Base-by-base conservation (phyloP, 2,888 invertebrate species). In the Drosophila suboccidentalis region DNA sequence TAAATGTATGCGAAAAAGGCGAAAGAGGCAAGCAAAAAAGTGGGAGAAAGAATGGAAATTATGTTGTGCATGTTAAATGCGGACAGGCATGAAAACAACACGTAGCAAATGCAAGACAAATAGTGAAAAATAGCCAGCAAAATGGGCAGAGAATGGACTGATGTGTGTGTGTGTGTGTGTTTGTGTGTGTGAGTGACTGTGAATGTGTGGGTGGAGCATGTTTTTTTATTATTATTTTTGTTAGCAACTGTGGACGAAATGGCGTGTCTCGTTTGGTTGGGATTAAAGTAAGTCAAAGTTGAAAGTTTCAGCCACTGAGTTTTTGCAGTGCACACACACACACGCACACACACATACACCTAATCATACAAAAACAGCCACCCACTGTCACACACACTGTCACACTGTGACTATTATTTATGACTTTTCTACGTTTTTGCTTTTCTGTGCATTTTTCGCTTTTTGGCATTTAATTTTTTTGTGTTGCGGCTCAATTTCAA, bases 1-100 rank as follows among this genome's bases (percentile, higher is more conserved):
- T 44, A 71, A 63, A 61, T 70, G 70, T 62, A 70, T 65, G 61
- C 70, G 66, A 55, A 65, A 57, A 46, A 43, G 44, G 13, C 47
- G 22, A 32, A 44, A 43, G 66, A 53, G 10, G 34, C n/a, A 15
- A 9, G 34, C 13, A 59, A 39, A 39, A 57, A 46, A 6, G 38
- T 26, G 41, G 22, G 13, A 22, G 34, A 43, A 55, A 41, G 39
- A 58, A 44, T 43, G 70, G 51, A 82, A 82, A 80, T 83, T 85
- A 86, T 88, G 88, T 78, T 82, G 69, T 86, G 75, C 87, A 88
- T 86, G 88, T 75, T 80, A 82, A 86, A 80, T 82, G 75, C 80
- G 75, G 67, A 67, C 64, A 71, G 68, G 74, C 78, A 75, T 67
- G 67, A 73, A 76, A 78, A 78, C 53, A 74, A 82, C 74, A 82